phyloP scores from a whole-genome alignment of 2,888 invertebrate genomes.

The Neoascia interrupta region DNA sequence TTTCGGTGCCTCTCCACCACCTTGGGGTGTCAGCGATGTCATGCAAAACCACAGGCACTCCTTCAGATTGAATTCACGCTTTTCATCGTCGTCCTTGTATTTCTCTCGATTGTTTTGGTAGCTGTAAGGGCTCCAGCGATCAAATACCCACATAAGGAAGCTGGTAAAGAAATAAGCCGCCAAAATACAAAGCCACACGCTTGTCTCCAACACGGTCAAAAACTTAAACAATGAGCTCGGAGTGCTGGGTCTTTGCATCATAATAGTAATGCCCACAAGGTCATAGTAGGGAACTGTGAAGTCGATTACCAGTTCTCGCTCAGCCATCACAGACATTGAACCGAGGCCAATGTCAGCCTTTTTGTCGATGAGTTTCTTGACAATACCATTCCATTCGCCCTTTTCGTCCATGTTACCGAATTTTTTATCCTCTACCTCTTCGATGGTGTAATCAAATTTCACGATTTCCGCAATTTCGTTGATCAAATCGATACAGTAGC shows the following conservation, averaged over 20 bases:
- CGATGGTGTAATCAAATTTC: conserved; percentile 94
- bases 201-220: conserved; percentile 95
- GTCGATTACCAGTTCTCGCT: conserved; percentile 97
- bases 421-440: conserved; percentile 88
- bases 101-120: conserved; percentile 96
- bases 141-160: conserved; percentile 97
- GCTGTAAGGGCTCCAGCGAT: conserved; percentile 98
- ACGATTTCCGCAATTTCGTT: conserved; percentile 91
- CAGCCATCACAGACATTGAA: conserved; percentile 97
- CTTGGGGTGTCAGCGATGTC: conserved; percentile 97
- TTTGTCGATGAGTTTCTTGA: conserved; percentile 90
- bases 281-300: conserved; percentile 99
- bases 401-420: conserved; percentile 95
- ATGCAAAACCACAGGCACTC: conserved; percentile 99
- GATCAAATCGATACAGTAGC: conserved; percentile 97
- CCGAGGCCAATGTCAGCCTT: conserved; percentile 96
- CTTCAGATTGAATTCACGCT: conserved; percentile 95
- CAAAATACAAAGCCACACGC: conserved; percentile 97
- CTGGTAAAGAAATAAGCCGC: conserved; percentile 97
- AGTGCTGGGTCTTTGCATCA: conserved; percentile 94
- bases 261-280: conserved; percentile 96
- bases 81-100: conserved; percentile 95
- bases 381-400: conserved; percentile 91
- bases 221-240: conserved; percentile 97
- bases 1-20: conserved; percentile 97